Conservation (phyloP, 1,140 invertebrate species). For the Aphaenogaster ashmeadi region DNA sequence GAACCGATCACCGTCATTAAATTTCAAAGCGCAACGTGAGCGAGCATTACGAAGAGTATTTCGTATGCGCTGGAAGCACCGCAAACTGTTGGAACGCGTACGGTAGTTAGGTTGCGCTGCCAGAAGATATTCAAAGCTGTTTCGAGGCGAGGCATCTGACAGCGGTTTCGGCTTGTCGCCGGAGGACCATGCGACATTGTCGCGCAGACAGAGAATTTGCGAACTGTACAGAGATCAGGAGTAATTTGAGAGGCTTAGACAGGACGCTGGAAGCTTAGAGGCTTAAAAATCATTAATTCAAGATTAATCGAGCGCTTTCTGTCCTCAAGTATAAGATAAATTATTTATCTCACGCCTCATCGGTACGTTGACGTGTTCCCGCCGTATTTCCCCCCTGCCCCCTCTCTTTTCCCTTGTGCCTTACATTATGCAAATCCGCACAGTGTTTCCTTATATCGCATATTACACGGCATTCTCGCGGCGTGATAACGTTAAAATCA, state of each 20-base stretch:
- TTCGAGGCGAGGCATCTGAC: slow-evolving; percentile 21
- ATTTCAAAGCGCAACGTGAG: slow-evolving; percentile 36
- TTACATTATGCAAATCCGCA: slow-evolving; percentile 50
- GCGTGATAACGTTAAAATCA: slow-evolving; percentile 39
- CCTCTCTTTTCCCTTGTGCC: neutral
- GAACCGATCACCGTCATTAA: slow-evolving; percentile 38
- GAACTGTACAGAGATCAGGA: neutral
- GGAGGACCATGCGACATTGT: slow-evolving; percentile 19
- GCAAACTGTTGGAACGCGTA: slow-evolving; percentile 39
- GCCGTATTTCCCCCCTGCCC: too few species aligned
- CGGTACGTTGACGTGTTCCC: neutral
- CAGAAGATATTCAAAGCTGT: slow-evolving; percentile 34
- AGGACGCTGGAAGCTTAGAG: neutral
- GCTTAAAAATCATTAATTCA: slow-evolving; percentile 12
- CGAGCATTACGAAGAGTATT: slow-evolving; percentile 50
- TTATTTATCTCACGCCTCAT: neutral
- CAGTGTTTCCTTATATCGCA: slow-evolving; percentile 27
- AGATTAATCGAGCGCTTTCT: slow-evolving; percentile 2
- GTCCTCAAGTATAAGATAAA: neutral
- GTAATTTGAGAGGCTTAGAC: neutral
- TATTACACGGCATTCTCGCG: slow-evolving; percentile 7
- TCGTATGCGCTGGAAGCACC: slow-evolving; percentile 29
- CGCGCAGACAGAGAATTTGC: neutral
- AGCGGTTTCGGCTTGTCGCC: slow-evolving; percentile 18
- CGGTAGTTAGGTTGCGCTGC: slow-evolving; percentile 7